Percentiles rank a stretch among this genome's conserved stretches.
Conservation (phyloP, 2,113 vertebrate species). For the Colinus virginianus region DNA sequence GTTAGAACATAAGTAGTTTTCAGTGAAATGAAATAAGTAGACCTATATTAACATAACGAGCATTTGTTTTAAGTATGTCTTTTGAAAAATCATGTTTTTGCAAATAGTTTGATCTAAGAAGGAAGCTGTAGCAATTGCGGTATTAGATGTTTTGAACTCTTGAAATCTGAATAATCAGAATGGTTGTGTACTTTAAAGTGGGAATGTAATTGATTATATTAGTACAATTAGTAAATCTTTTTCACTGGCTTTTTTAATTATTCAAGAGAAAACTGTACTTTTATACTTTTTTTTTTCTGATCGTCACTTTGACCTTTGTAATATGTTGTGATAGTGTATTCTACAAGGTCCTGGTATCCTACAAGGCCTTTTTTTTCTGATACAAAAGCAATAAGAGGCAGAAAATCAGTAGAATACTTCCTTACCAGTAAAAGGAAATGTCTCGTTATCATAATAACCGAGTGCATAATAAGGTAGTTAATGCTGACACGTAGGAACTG, state of each 20-base stretch:
- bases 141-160: neutral
- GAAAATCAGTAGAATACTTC: neutral
- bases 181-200: neutral
- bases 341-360: neutral
- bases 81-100: neutral
- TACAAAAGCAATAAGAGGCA: neutral
- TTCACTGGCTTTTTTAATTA: neutral
- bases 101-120: neutral
- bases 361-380: neutral
- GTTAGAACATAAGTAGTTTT: conserved; percentile 60
- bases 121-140: neutral
- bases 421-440: neutral
- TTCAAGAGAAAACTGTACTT: neutral
- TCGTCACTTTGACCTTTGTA: neutral
- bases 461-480: neutral
- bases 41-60: neutral
- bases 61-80: neutral
- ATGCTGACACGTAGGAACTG: neutral
- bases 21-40: neutral
- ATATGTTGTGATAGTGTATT: neutral
- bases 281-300: neutral
- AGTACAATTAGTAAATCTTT: neutral
- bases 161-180: neutral
- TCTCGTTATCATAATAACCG: neutral
- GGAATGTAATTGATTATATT: neutral